Evolutionary conservation across 2,113 vertebrate genomes (phyloP), one percentile per base, ranked within the genome.

Genomic region (Progne subis): DNA sequence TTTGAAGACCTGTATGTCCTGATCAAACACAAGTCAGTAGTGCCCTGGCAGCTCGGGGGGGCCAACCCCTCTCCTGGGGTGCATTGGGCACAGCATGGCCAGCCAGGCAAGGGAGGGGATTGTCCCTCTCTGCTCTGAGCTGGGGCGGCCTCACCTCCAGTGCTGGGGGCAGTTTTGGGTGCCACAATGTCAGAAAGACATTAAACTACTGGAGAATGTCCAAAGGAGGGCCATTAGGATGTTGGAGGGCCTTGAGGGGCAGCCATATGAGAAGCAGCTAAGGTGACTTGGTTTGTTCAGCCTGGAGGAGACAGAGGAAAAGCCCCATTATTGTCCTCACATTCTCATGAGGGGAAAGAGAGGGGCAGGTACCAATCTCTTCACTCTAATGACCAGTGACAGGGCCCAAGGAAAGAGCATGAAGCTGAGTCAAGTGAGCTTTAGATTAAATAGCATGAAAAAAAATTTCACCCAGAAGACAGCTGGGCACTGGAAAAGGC

Each of bases 11-110:
- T 59, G 32, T 5, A 47, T 23, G 37, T 44, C 52, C 31, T 50
- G 37, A 14, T 5, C 44, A 32, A 65, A 57, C 0, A 14, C 0
- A 18, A 65, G 1, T 0, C 23, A 65, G 68, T 44, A 50, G 21
- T 32, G 32, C 23, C 37, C 44, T 57, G 52, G 32, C 6, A 81
- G 18, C 18, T n/a, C 86, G 52, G 59, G 32, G 65, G 10, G 2
- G 50, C 34, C 50, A 64, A 1, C 0, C 2, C 2, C 0, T 32
- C 12, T 5, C 37, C 37, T 59, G 12, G 1, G 52, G 13, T 0
- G 3, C 37, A 57, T 28, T 50, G 44, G 68, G 59, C 4, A 23
- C 31, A 81, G 50, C 50, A 65, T 37, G 0, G 0, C 31, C 43
- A 81, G 52, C 37, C 0, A 0, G 52, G 18, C 11, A 43, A 52